phyloP scores from a whole-genome alignment of 2,797 vertebrate species.

The Centropyge bicolor region DNA sequence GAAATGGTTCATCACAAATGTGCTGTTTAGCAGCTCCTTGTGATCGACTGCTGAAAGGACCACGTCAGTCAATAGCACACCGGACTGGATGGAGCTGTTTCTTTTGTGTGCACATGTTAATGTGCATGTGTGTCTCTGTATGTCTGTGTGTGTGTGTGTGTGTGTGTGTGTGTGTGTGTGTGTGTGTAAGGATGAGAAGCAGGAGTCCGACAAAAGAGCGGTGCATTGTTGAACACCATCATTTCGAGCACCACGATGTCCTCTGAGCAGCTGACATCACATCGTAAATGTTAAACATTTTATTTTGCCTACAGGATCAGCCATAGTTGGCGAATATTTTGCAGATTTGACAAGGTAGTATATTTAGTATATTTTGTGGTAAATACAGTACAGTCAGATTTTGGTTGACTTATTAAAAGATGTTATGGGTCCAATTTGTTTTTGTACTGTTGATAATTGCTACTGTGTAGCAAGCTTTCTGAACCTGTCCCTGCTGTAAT shows the following conservation, averaged over 20 bases:
- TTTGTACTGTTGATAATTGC: conserved; percentile 83
- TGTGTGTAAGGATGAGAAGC: conserved; percentile 25
- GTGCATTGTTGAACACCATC: conserved; percentile 44
- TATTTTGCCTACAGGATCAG: conserved; percentile 76
- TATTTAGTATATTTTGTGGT: conserved; percentile 81
- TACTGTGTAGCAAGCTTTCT: conserved; percentile 91
- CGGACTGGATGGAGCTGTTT: conserved; percentile 31
- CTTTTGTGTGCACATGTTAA: conserved; percentile 32
- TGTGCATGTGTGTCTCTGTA: conserved; percentile 4
- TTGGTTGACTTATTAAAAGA: conserved; percentile 78
- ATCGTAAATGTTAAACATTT: conserved; percentile 86
- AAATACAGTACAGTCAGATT: conserved; percentile 75
- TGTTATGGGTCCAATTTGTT: conserved; percentile 67
- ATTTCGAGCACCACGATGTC: conserved; percentile 73
- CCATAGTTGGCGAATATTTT: conserved; percentile 79
- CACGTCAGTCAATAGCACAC: conserved; percentile 52
- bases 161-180: conserved; percentile 16
- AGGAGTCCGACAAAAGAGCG: conserved; percentile 34
- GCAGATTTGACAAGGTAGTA: conserved; percentile 76
- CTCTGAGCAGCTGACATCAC: conserved; percentile 73
- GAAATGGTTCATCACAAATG: conserved; percentile 95
- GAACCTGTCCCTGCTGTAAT: conserved; percentile 83
- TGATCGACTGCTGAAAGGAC: conserved; percentile 76
- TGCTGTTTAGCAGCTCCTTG: conserved; percentile 88
- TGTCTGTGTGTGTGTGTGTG: conserved; percentile 16